Evolutionary conservation across 2,797 vertebrate genomes (phyloP), one percentile per base, ranked within the genome.

Genomic region (Parauchenoglanis ngamensis): DNA sequence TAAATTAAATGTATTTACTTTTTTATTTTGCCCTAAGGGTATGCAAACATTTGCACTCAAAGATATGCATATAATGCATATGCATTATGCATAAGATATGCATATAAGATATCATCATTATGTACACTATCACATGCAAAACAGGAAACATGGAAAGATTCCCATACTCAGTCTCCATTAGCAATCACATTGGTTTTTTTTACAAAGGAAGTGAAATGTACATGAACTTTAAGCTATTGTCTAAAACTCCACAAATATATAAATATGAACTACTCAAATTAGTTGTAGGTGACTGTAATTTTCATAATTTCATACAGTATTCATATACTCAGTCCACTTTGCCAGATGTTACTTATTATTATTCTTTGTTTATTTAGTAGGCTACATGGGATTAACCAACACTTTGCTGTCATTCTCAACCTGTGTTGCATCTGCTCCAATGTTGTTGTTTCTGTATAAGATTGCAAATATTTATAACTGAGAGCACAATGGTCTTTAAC

Each of bases 401-500:
- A 79, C 21, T 67, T 85, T 68, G n/a, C n/a, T 67, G 31, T 72
- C 8, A 44, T 76, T 63, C n/a, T 65, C 40, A 86, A 31, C 28
- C 46, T 31, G 67, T 28, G 3, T 31, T 54, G 59, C 67, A 73
- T 46, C 40, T 70, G 7, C 40, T 54, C 28, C 67, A 85, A 44
- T 65, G n/a, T 59, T 54, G 35, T 46, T 31, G 59, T 35, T 80
- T 21, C 31, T 77, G 15, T 82, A 84, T 65, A 68, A 44, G 67
- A 15, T n/a, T 73, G 25, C 21, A 25, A 35, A 56, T 89, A 85
- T 90, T 89, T 68, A 85, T 85, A 76, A 28, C 13, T 23, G 76
- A 44, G 54, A 65, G 35, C 23, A 44, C 84, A 88, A 87, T 89
- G 86, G 83, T 85, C 44, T 49, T 87, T 75, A 86, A 73, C n/a